Evolutionary conservation across 2,888 invertebrate species (phyloP).

Genomic region (Sesamia inferens): DNA sequence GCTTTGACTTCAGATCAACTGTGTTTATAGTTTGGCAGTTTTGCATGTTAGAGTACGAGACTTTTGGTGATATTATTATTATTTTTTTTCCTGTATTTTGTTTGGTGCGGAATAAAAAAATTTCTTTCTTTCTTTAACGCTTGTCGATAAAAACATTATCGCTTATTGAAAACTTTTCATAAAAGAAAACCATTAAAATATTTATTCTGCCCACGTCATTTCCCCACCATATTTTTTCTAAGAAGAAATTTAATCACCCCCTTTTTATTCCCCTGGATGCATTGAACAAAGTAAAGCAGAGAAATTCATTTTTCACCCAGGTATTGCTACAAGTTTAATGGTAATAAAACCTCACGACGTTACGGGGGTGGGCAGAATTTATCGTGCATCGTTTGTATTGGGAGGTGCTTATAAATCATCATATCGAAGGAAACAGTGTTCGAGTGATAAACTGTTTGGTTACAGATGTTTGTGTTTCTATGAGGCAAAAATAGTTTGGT

Average conservation of each 20-base stretch:
- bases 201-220: not conserved
- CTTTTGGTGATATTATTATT: too few relatives aligned
- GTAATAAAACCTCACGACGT: constrained; percentile 68
- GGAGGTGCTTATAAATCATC: constrained; percentile 59
- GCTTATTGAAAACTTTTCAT: constrained; percentile 2
- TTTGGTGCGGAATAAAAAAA: too few relatives aligned
- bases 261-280: constrained; percentile 35
- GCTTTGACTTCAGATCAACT: too few relatives aligned
- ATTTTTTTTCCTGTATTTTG: too few relatives aligned
- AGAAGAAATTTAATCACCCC: constrained; percentile 32
- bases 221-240: not conserved
- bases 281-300: constrained; percentile 41
- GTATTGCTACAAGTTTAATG: constrained; percentile 64
- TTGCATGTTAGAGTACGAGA: too few relatives aligned
- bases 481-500: not conserved
- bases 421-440: constrained; percentile 51
- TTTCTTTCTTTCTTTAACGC: too few relatives aligned
- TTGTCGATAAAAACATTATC: not conserved
- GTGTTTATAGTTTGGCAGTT: too few relatives aligned
- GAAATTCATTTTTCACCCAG: constrained; percentile 68
- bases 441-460: constrained; percentile 31
- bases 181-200: constrained; percentile 7
- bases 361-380: constrained; percentile 60
- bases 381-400: constrained; percentile 55
- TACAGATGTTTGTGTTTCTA: not conserved